phyloP scores from a whole-genome alignment of 37 sponge, comb jelly and placozoan species.

The Bolinopsis microptera region DNA sequence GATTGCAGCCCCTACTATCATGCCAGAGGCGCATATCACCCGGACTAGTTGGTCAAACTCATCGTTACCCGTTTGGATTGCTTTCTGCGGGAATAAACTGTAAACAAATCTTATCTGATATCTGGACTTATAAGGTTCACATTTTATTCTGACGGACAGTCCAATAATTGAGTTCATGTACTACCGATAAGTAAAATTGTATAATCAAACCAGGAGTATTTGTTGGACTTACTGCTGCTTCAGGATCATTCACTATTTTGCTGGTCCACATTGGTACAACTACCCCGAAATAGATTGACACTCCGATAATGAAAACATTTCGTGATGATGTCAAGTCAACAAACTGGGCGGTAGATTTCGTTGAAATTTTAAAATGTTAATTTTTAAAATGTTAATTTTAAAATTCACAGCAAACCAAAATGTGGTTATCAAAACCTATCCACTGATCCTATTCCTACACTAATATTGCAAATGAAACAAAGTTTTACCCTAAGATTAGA shows the following conservation, averaged over 20 bases:
- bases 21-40: not conserved
- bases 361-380: not conserved
- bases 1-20: slow-evolving; percentile 17
- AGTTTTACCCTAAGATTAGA: slow-evolving; percentile 49
- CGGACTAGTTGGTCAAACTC: not conserved
- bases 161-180: too few species aligned
- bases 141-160: too few species aligned
- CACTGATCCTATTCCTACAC: too few species aligned
- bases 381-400: not conserved
- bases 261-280: not conserved
- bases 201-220: too few species aligned
- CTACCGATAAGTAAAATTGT: too few species aligned
- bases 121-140: too few species aligned
- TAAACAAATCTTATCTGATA: too few species aligned
- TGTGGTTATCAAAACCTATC: not conserved
- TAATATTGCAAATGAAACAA: too few species aligned
- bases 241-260: not conserved
- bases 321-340: not conserved
- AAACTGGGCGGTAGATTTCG: not conserved
- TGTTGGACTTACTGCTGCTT: not conserved
- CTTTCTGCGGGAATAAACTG: too few species aligned
- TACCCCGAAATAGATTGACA: not conserved
- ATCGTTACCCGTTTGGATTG: not conserved
- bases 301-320: slow-evolving; percentile 29
- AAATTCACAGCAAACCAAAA: not conserved